These are phyloP conservation scores for Drosophila guanche DNA, from an alignment of 1,140 invertebrate genomes.

Conservation along the genomic window DNA sequence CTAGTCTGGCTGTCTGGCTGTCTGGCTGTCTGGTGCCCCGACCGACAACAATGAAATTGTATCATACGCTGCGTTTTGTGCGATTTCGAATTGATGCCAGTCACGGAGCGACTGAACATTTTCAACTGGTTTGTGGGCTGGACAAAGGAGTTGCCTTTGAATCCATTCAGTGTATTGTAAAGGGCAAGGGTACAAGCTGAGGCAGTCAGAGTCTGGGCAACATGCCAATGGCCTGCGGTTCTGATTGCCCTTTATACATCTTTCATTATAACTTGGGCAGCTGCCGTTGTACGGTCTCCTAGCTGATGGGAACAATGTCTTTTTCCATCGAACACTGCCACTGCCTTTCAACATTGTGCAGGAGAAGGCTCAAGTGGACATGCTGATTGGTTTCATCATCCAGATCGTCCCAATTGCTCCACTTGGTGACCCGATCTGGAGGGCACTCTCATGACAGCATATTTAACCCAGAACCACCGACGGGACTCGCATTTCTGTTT, in stretches of 20 bases:
- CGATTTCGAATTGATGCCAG: constrained; percentile 32
- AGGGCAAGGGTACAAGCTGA: constrained; percentile 5
- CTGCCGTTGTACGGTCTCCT: constrained; percentile 28
- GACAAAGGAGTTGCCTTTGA: background rate
- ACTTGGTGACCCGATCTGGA: constrained; percentile 9
- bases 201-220: constrained; percentile 46
- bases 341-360: background rate
- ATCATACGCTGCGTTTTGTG: constrained; percentile 55
- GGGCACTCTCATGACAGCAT: constrained; percentile 20
- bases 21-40: constrained; percentile 11
- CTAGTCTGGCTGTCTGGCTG: constrained; percentile 10
- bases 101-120: constrained; percentile 9
- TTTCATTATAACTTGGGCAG: constrained; percentile 46
- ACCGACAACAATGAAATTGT: constrained; percentile 65
- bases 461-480: constrained; percentile 9
- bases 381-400: constrained; percentile 10
- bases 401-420: background rate
- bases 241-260: constrained; percentile 64
- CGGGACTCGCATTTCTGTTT: constrained; percentile 31
- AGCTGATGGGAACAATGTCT: constrained; percentile 17
- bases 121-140: constrained; percentile 1
- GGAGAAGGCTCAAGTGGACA: constrained; percentile 6
- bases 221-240: constrained; percentile 73
- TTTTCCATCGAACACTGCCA: constrained; percentile 24
- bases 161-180: constrained; percentile 19